These are phyloP conservation scores for Drosophila peninsularis DNA, from an alignment of 2,888 invertebrate species.

Conservation along the genomic window DNA sequence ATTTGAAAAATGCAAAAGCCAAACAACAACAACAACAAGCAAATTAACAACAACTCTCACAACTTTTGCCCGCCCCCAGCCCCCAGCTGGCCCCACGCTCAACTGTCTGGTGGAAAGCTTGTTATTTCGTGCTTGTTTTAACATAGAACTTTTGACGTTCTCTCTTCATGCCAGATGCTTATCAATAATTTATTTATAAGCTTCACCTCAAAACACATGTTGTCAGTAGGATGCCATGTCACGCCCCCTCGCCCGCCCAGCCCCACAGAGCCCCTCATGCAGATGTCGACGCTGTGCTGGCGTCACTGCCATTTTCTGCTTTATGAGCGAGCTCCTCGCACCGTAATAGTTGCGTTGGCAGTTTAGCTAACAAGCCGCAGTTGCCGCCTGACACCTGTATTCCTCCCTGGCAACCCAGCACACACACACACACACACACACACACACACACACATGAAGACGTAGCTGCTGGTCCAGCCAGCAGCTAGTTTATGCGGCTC, in stretches of 20 bases:
- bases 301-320: conserved; percentile 33
- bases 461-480: conserved; percentile 27
- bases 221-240: conserved; percentile 65
- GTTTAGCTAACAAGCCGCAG: conserved; percentile 73
- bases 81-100: not conserved
- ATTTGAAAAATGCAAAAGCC: conserved; percentile 65
- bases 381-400: conserved; percentile 57
- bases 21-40: conserved; percentile 24
- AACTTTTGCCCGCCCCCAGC: conserved; percentile 6
- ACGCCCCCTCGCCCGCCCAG: not conserved
- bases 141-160: conserved; percentile 73
- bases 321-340: conserved; percentile 46
- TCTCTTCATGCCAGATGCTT: conserved; percentile 67
- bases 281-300: conserved; percentile 9
- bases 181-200: conserved; percentile 81
- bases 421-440: conserved; percentile 8
- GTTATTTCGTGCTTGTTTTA: conserved; percentile 64
- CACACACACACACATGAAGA: conserved; percentile 5
- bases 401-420: not conserved
- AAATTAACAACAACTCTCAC: conserved; percentile 16
- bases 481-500: conserved; percentile 4
- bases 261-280: not conserved
- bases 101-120: conserved; percentile 29
- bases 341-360: conserved; percentile 68
- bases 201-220: conserved; percentile 78